Conservation (phyloP, 2,888 invertebrate genomes). For the Bombyx huttoni region DNA sequence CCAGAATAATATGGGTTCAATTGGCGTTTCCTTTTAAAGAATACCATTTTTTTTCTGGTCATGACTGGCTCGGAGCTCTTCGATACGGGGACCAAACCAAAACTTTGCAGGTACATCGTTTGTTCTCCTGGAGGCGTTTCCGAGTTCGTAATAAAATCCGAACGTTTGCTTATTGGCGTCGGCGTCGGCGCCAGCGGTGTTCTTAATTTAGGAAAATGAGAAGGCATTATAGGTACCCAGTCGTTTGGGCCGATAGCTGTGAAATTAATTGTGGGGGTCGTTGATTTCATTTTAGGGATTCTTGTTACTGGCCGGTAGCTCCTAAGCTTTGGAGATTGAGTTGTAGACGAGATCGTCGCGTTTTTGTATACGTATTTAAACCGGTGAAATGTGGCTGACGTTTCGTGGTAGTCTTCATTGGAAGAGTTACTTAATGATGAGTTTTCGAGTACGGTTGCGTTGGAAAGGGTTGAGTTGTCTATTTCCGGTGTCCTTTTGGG, state of each 20-base stretch:
- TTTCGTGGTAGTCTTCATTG: conserved; percentile 28
- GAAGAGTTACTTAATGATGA: conserved; percentile 22
- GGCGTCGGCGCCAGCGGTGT: conserved; percentile 10
- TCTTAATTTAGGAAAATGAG: conserved; percentile 38
- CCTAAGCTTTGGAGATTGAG: conserved; percentile 28
- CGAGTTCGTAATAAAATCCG: conserved; percentile 22
- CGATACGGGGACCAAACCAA: conserved; percentile 41
- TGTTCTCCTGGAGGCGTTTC: conserved; percentile 25
- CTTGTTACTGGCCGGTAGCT: conserved; percentile 49
- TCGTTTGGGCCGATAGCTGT: conserved; percentile 41
- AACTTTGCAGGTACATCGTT: conserved; percentile 44
- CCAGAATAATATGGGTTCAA: conserved; percentile 39
- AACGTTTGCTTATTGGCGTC: conserved; percentile 32
- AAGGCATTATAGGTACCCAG: conserved; percentile 60
- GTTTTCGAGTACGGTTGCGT: conserved; percentile 20
- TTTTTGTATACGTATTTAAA: conserved; percentile 30
- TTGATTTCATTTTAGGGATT: conserved; percentile 36
- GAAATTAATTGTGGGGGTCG: conserved; percentile 29
- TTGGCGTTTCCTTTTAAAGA: conserved; percentile 38
- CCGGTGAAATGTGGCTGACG: conserved; percentile 30
- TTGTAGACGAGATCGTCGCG: conserved; percentile 17
- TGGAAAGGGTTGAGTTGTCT: conserved; percentile 24
- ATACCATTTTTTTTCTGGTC: conserved; percentile 37
- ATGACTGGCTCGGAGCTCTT: conserved; percentile 19
- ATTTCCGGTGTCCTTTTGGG: conserved; percentile 39